Evolutionary conservation across 2,113 vertebrate species (phyloP).

Genomic region (Trogon melanurus): DNA sequence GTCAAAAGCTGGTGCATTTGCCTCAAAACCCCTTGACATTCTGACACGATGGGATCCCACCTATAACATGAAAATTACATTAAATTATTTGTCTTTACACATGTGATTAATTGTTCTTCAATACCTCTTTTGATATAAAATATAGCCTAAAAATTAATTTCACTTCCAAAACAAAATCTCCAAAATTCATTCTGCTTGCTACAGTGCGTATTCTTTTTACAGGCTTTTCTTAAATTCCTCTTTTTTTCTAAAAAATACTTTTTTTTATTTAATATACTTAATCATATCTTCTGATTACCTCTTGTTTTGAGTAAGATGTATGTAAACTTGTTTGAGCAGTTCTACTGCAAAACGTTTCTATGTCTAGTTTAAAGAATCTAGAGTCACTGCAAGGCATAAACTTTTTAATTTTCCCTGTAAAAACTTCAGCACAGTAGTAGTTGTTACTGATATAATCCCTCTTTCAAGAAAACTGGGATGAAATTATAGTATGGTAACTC

Average conservation of each 20-base stretch:
- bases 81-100: neutral
- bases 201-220: neutral
- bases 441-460: neutral
- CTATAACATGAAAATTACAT: constrained; percentile 66
- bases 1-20: constrained; percentile 97
- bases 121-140: neutral
- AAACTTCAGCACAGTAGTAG: neutral
- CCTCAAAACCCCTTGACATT: constrained; percentile 96
- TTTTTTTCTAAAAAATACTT: neutral
- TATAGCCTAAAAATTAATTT: neutral
- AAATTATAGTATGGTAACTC: neutral
- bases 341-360: neutral
- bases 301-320: neutral
- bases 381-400: neutral
- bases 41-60: constrained; percentile 99
- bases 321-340: neutral
- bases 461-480: neutral
- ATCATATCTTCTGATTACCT: neutral
- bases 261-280: neutral
- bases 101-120: neutral
- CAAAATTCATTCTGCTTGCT: neutral
- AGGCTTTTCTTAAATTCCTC: neutral
- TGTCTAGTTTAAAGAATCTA: neutral
- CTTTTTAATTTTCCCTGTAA: neutral
- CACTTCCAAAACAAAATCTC: neutral